phyloP scores from a whole-genome alignment of 1,140 invertebrate genomes.

The Saccostrea echinata region DNA sequence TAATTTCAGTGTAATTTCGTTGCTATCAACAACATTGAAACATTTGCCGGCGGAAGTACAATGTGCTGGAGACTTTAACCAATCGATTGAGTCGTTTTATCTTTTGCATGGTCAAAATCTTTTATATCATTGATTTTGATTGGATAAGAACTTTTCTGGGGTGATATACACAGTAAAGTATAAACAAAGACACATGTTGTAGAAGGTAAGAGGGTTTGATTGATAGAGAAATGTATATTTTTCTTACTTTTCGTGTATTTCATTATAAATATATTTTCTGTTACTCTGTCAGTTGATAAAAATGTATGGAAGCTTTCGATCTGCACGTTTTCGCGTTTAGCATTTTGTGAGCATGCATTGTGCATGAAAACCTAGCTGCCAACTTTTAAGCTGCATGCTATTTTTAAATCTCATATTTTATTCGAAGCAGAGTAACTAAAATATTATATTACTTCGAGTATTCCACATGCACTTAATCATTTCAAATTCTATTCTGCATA shows the following conservation, averaged over 20 bases:
- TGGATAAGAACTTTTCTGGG: neutral
- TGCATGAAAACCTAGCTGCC: no score
- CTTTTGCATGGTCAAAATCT: neutral
- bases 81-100: neutral
- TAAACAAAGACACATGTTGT: slow-evolving; percentile 26
- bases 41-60: slow-evolving; percentile 29
- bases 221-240: neutral
- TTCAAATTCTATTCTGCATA: no score
- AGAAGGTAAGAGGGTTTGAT: neutral
- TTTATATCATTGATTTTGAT: neutral
- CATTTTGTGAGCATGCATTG: no score
- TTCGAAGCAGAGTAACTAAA: no score
- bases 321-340: no score
- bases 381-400: no score
- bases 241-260: neutral
- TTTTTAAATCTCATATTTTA: no score
- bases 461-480: no score
- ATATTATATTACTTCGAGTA: no score
- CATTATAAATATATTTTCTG: neutral
- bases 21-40: slow-evolving; percentile 30
- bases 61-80: neutral
- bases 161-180: neutral
- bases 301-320: no score
- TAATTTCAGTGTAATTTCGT: neutral
- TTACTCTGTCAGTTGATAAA: no score